Evolutionary conservation across 2,113 vertebrate species (phyloP).

Genomic region (Erpornis zantholeuca): DNA sequence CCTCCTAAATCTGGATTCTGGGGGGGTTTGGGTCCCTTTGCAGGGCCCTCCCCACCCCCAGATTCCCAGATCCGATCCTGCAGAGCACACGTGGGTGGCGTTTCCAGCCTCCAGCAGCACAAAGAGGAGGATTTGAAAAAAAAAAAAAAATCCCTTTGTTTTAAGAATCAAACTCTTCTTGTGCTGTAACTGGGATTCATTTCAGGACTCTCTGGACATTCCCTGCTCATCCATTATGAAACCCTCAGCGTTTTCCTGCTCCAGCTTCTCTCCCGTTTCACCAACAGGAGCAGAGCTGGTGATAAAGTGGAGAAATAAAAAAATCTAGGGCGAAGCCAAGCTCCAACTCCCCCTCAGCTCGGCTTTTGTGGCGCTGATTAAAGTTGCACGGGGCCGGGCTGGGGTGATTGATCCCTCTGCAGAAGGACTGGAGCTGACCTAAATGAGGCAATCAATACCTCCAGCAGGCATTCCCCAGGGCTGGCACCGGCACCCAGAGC

Average conservation of each 20-base stretch:
- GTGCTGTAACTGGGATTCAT: neutral
- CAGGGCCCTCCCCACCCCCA: neutral
- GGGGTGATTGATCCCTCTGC: neutral
- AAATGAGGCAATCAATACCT: neutral
- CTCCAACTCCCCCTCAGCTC: constrained; percentile 8
- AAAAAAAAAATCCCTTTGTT: neutral
- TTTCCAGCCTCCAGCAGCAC: neutral
- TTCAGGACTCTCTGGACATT: neutral
- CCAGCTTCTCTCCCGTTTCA: neutral
- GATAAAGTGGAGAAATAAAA: neutral
- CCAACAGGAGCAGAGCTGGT: neutral
- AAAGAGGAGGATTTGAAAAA: neutral
- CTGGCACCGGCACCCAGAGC: neutral
- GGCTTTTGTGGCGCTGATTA: neutral
- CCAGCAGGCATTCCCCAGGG: neutral
- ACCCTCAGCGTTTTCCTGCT: neutral
- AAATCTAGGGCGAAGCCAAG: neutral
- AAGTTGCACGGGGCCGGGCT: neutral
- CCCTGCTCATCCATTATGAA: neutral
- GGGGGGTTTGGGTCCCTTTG: too few relatives aligned
- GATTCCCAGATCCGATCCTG: neutral
- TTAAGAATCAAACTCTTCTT: neutral
- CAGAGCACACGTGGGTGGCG: neutral
- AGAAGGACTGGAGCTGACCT: neutral
- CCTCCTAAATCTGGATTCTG: accelerated